These are phyloP conservation scores for Morinoia aosen DNA, from an alignment of 2,888 invertebrate species.

Conservation along the genomic window DNA sequence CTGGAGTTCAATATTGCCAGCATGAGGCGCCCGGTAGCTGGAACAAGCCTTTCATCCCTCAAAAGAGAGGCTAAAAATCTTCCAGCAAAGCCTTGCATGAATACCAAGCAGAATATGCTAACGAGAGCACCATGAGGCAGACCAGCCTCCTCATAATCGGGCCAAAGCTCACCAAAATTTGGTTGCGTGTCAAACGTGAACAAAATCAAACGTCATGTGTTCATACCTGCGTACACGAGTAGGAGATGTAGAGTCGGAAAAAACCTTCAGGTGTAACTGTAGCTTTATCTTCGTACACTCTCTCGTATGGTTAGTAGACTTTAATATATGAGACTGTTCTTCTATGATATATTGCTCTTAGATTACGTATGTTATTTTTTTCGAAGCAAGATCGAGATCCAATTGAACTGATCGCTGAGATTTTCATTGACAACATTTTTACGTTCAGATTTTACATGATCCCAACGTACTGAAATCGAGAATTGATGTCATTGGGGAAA, in stretches of 20 bases:
- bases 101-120: slow-evolving; percentile 10
- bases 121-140: background rate
- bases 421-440: no score
- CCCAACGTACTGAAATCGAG: no score
- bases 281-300: no score
- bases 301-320: no score
- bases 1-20: background rate
- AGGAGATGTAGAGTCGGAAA: background rate
- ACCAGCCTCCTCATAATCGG: background rate
- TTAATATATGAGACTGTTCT: no score
- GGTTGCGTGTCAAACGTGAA: background rate
- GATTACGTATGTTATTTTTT: no score
- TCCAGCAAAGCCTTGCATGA: background rate
- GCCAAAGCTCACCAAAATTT: background rate
- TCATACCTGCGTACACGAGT: background rate
- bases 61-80: background rate
- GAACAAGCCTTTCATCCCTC: background rate
- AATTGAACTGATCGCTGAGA: no score
- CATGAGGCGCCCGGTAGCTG: background rate
- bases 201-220: background rate
- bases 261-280: no score
- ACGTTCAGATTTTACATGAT: no score
- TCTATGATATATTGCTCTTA: no score
- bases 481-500: no score
- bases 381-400: no score